Evolutionary conservation across 2,888 invertebrate species (phyloP), one percentile per base, ranked within the genome.

Genomic region (Ptilodon capucinus): DNA sequence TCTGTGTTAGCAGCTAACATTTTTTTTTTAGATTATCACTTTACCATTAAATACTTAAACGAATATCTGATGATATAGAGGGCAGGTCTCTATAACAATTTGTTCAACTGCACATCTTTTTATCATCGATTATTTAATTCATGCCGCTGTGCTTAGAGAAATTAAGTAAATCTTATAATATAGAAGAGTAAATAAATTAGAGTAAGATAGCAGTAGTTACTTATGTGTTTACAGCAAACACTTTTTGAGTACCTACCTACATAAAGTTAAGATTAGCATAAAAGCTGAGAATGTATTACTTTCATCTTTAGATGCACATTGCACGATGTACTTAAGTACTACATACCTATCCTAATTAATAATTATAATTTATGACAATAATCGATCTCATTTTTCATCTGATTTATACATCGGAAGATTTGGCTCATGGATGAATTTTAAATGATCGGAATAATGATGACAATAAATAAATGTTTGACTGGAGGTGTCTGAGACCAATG

Each of bases 401-500:
- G 7, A 11, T 40, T 40, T 40, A 16, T 16, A 16, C 16, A 16
- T 40, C 25, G 16, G 16, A 25, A 13, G 21, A 39, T 9, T 39
- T 21, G 39, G 39, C 39, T 39, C 13, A 39, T 6, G 14, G 13
- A 25, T 6, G 2, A 25, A 25, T 25, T 25, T 38, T n/a, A 18
- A 4, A 21, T 19, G 19, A 19, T 38, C n/a, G 16, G 40, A 36
- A 18, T 21, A 17, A 13, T 9, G 25, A 25, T 35, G 72, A 74
- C 72, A 76, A 75, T 74, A 75, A 69, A 46, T 54, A 51, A 58
- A 54, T 54, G 56, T 43, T 30, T 55, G 62, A 68, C 54, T 68
- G 47, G 44, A 43, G 52, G 46, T 49, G 38, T 52, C 50, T 51
- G 57, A 71, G 70, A 77, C 74, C 74, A 76, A 75, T 42, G 21